Conservation (phyloP, 2,888 invertebrate species). For the Diadegma fenestrale region DNA sequence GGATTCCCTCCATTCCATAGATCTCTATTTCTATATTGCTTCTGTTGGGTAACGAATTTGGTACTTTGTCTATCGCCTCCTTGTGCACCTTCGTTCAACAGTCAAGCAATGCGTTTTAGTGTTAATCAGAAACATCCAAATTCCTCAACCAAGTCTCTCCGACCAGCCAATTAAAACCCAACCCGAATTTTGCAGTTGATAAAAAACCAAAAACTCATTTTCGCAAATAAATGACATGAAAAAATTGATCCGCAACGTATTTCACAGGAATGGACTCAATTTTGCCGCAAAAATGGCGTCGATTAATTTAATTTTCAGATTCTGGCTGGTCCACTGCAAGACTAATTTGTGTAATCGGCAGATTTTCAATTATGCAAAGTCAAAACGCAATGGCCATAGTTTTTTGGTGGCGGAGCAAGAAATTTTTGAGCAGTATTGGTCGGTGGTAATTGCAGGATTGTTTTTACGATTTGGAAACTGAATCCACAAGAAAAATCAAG, state of each 20-base stretch:
- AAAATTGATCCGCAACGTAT: too few species aligned
- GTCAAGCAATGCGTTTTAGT: background rate
- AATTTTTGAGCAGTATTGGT: too few species aligned
- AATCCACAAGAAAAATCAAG: too few species aligned
- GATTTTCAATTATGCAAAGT: too few species aligned
- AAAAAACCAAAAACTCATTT: too few species aligned
- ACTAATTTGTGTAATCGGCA: background rate
- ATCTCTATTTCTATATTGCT: conserved; percentile 99
- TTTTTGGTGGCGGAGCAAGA: too few species aligned
- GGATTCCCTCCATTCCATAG: conserved; percentile 99
- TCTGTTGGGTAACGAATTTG: conserved; percentile 98
- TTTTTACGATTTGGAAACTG: too few species aligned
- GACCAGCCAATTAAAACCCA: background rate
- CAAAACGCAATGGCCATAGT: too few species aligned
- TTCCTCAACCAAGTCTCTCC: background rate
- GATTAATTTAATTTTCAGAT: background rate
- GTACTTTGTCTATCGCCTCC: conserved; percentile 99
- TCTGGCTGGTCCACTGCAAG: background rate
- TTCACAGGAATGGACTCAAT: too few species aligned
- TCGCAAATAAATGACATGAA: too few species aligned
- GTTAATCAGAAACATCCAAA: background rate
- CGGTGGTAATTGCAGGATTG: too few species aligned
- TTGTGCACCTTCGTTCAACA: conserved; percentile 93
- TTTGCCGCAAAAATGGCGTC: background rate
- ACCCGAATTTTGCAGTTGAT: too few species aligned